phyloP scores from a whole-genome alignment of 1,140 invertebrate genomes.

The Caenorhabditis brenneri region DNA sequence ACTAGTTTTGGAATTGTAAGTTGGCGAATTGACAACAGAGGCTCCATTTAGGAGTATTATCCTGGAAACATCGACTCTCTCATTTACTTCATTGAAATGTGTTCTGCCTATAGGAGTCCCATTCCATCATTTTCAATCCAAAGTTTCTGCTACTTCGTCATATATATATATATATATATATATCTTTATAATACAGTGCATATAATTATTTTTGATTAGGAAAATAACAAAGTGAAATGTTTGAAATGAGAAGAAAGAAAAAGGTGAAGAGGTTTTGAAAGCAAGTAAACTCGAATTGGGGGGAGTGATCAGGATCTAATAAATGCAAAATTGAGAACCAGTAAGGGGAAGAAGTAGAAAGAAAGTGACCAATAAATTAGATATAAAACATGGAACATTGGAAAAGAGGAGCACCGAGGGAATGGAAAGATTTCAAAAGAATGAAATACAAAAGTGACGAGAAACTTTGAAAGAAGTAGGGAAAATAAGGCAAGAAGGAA shows the following conservation, averaged over 20 bases:
- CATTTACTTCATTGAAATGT: too few species aligned
- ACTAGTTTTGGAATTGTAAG: too few species aligned
- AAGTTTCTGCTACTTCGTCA: too few species aligned
- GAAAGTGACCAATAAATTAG: slow-evolving; percentile 25
- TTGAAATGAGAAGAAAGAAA: background rate
- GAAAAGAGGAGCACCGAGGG: slow-evolving; percentile 16
- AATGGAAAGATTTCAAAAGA: background rate
- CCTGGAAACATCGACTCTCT: too few species aligned
- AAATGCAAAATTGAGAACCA: background rate
- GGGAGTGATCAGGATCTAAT: background rate
- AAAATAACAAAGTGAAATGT: slow-evolving; percentile 21
- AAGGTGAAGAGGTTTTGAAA: background rate
- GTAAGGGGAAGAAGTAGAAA: too few species aligned
- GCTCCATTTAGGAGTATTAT: too few species aligned
- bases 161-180: too few species aligned
- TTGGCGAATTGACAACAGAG: too few species aligned
- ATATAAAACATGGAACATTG: background rate
- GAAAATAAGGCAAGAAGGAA: slow-evolving; percentile 6
- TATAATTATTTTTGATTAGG: background rate
- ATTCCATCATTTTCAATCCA: too few species aligned
- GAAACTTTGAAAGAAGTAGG: slow-evolving; percentile 5
- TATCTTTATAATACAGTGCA: background rate
- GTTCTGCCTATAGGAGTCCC: too few species aligned
- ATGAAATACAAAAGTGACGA: background rate
- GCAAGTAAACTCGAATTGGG: background rate